These are phyloP conservation scores for Neuroterus valhalla DNA, from an alignment of 1,140 invertebrate genomes.

Conservation along the genomic window DNA sequence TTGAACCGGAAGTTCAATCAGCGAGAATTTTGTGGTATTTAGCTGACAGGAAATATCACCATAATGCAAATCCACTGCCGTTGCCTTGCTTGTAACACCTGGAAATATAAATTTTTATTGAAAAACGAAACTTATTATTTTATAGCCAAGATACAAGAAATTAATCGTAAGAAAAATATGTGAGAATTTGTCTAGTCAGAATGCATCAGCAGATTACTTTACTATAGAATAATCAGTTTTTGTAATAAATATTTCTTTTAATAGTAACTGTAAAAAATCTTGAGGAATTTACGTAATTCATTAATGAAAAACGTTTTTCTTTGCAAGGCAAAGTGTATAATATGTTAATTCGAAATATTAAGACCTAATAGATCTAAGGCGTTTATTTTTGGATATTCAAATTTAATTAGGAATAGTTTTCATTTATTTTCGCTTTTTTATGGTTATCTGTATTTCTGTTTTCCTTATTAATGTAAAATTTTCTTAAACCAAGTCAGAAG, in stretches of 20 bases:
- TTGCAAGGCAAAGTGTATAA: neutral
- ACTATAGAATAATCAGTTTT: slow-evolving; percentile 37
- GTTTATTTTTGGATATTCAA: too few relatives aligned
- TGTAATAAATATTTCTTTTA: slow-evolving; percentile 33
- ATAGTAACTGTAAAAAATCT: slow-evolving; percentile 31
- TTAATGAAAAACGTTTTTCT: slow-evolving; percentile 35
- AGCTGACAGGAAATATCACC: slow-evolving; percentile 91
- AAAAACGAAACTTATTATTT: slow-evolving; percentile 2
- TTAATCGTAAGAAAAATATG: slow-evolving; percentile 26
- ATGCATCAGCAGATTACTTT: slow-evolving; percentile 24
- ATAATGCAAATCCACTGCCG: slow-evolving; percentile 89
- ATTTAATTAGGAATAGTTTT: too few relatives aligned
- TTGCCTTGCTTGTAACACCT: slow-evolving; percentile 88
- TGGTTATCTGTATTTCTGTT: too few relatives aligned
- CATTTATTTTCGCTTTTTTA: too few relatives aligned
- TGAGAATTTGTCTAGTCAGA: slow-evolving; percentile 7
- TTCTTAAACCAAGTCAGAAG: too few relatives aligned
- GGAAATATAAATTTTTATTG: slow-evolving; percentile 30
- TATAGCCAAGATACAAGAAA: slow-evolving; percentile 20
- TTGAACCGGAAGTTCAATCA: slow-evolving; percentile 78
- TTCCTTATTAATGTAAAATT: too few relatives aligned
- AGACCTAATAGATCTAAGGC: neutral
- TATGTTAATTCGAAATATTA: slow-evolving; percentile 14
- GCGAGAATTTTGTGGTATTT: slow-evolving; percentile 78
- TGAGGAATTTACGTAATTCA: neutral